Evolutionary conservation across 2,797 vertebrate species (phyloP).

Genomic region (Diplodus puntazzo): DNA sequence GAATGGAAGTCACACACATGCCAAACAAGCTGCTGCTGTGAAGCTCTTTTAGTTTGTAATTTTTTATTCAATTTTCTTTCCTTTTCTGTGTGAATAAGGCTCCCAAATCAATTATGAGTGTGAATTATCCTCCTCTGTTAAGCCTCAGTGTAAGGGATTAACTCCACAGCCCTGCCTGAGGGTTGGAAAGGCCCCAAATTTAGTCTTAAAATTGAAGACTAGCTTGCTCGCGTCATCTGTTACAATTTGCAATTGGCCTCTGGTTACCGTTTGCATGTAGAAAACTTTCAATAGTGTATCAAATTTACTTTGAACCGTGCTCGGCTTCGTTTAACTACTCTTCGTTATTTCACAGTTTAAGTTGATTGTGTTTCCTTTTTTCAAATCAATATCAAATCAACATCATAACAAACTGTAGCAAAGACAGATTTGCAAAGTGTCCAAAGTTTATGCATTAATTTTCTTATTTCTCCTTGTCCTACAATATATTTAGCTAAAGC

Average conservation of each 20-base stretch:
- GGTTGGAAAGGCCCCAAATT: conserved; percentile 18
- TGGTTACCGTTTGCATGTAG: neutral
- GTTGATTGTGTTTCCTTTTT: neutral
- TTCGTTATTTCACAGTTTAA: neutral
- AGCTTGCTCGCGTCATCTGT: conserved; percentile 1
- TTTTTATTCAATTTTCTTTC: conserved; percentile 50
- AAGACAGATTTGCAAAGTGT: too few species aligned
- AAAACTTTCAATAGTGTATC: neutral
- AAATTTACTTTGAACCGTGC: neutral
- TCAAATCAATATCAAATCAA: too few species aligned
- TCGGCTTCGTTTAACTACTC: neutral
- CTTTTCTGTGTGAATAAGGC: conserved; percentile 55
- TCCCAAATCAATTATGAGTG: conserved; percentile 57
- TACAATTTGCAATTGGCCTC: conserved; percentile 2
- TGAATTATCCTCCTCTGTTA: conserved; percentile 58
- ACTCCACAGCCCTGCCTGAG: conserved; percentile 24
- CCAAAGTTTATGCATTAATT: too few species aligned
- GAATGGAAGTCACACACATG: conserved; percentile 12
- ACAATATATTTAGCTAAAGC: too few species aligned
- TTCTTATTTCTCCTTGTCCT: too few species aligned
- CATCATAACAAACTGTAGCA: too few species aligned
- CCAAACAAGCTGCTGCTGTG: neutral
- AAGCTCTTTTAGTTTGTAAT: conserved; percentile 16
- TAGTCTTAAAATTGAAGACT: conserved; percentile 14
- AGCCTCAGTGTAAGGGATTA: conserved; percentile 56